phyloP scores from a whole-genome alignment of 2,797 vertebrate genomes.

The Chaunax sp. region DNA sequence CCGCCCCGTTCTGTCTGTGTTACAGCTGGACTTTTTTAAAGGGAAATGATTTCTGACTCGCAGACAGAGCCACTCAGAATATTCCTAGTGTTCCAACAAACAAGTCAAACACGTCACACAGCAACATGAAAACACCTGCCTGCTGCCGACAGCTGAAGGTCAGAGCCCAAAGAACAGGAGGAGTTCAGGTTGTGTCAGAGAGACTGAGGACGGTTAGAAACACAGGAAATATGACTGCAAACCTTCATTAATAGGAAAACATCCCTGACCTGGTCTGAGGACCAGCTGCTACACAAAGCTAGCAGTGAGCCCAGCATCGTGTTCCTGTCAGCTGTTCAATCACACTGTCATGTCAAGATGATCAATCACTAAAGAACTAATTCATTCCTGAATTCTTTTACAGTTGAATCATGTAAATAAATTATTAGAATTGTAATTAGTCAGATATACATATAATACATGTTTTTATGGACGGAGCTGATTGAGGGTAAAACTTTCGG shows the following conservation, averaged over 20 bases:
- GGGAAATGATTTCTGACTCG: slow-evolving; percentile 4
- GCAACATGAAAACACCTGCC: slow-evolving; percentile 73
- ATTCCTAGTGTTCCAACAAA: slow-evolving; percentile 50
- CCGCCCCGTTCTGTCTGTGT: neutral
- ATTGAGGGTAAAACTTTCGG: no score
- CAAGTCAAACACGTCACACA: slow-evolving; percentile 14
- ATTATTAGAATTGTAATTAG: no score
- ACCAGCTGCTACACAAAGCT: slow-evolving; percentile 4
- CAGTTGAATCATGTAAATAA: no score
- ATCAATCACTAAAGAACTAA: no score
- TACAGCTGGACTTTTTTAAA: neutral
- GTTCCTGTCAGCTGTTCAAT: slow-evolving; percentile 10
- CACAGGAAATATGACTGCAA: slow-evolving; percentile 15
- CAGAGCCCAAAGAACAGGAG: slow-evolving; percentile 64
- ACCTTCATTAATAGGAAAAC: no score
- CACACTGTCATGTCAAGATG: neutral
- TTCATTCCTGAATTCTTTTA: no score
- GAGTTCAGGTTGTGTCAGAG: slow-evolving; percentile 49
- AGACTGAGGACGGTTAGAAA: slow-evolving; percentile 40
- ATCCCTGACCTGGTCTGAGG: no score
- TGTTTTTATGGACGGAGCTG: no score
- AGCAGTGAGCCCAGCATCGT: slow-evolving; percentile 13
- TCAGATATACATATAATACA: no score
- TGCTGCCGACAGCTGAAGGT: slow-evolving; percentile 78
- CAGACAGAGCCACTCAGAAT: slow-evolving; percentile 22